Evolutionary conservation across 2,888 invertebrate species (phyloP), one percentile per base, ranked within the genome.

Genomic region (Eupithecia subumbrata): DNA sequence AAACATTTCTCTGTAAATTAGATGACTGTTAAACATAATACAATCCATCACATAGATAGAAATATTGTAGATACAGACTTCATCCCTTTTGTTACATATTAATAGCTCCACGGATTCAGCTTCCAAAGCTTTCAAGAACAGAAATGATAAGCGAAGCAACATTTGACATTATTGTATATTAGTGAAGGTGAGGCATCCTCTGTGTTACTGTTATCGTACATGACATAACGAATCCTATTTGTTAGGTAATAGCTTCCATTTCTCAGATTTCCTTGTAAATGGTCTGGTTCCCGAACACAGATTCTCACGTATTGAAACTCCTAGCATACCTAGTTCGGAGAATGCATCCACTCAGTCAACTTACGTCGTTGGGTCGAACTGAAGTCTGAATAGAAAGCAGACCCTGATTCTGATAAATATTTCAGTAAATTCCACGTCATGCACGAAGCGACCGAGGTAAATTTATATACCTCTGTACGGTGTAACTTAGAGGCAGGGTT

Each of bases 331-430:
- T 56, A 56, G 56, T 22, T 22, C 22, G 22, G 56, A 56, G 56
- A 56, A 74, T 74, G 70, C 69, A 48, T 16, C 12, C n/a, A 48
- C 30, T 56, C 56, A 22, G 56, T 56, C 56, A 56, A 22, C 22
- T 56, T 56, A 56, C 56, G 56, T 56, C 56, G 52, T 52, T 7
- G 22, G 22, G 56, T 56, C 22, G 56, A 56, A 56, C 56, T 12
- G 56, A 56, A 22, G 12, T 56, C 56, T 56, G 56, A 22, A 22
- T 56, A 56, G 56, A 56, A 22, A 56, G 56, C 22, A 56, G 56
- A 56, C 56, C 56, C 12, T 56, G 56, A 56, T 5, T 56, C 56
- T 22, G 56, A 12, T 22, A 12, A 52, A 4, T 1, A 22, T n/a
- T 22, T 3, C 22, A 9, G 22, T n/a, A 12, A 56, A 22, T 11